Conservation (phyloP, 2,888 invertebrate species). For the Conomelus anceps region DNA sequence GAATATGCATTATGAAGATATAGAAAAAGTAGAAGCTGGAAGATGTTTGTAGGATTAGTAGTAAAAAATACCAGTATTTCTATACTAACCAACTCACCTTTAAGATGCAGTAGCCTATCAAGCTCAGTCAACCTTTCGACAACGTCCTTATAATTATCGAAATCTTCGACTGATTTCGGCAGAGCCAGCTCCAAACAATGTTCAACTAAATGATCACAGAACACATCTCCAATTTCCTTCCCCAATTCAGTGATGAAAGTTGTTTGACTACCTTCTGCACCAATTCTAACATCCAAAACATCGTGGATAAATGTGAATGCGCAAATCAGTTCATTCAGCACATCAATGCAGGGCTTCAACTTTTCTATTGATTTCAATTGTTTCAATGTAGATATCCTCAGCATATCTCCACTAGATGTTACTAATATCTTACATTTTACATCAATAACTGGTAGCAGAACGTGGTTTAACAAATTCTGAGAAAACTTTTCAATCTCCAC, state of each 20-base stretch:
- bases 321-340: background rate
- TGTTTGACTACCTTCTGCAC: background rate
- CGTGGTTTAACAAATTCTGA: background rate
- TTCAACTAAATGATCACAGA: background rate
- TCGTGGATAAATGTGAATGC: background rate
- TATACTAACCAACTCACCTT: too few relatives aligned
- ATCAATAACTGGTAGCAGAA: background rate
- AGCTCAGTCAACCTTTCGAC: background rate
- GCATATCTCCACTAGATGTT: background rate
- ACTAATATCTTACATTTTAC: background rate
- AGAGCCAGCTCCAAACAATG: background rate
- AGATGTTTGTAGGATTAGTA: too few relatives aligned
- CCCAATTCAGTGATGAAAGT: background rate
- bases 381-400: background rate
- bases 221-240: background rate
- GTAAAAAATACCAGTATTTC: too few relatives aligned
- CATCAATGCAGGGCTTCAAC: background rate
- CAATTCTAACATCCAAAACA: background rate
- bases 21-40: too few relatives aligned
- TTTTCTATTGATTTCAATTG: background rate
- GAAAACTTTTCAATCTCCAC: background rate
- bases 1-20: too few relatives aligned
- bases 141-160: background rate
- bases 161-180: background rate
- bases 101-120: background rate